Base-by-base conservation (phyloP, 2,797 vertebrate species). In the Netta rufina region DNA sequence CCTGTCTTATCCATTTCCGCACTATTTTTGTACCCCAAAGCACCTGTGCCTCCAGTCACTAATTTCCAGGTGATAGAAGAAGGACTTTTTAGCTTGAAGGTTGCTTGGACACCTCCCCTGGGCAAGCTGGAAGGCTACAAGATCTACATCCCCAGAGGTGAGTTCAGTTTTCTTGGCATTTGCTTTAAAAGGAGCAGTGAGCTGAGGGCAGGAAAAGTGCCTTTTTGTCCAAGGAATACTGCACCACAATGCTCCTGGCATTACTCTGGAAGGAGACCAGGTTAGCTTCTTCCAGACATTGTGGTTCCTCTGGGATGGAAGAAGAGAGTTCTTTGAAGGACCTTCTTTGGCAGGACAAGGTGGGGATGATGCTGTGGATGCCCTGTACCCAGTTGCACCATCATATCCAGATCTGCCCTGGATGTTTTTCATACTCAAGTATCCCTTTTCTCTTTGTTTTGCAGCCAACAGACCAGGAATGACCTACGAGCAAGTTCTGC, bases 61-160 rank as follows among this genome's bases (percentile, higher is more conserved):
- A 98, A 99, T 97, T 99, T 99, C 96, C 98, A 98, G 21, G 97
- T 99, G 60, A 97, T 98, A 33, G 99, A 99, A 88, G 98, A 98
- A 91, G 98, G 98, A 39, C 97, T 98, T 67, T 99, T 98, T 91
- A 98, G 98, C 66, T 97, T 99, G 74, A 97, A 93, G 86, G 96
- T 99, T 66, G 98, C 98, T 84, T 99, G 99, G 99, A 98, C 98
- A 2, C 95, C 97, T 62, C 98, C 98, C 2, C 84, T 97, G 11
- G 98, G 97, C 61, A 98, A 98, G 58, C 96, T 98, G 36, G 92
- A 98, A 17, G 98, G 98, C 81, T 99, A 98, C 96, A 99, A 98
- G 97, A 98, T 99, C 96, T 98, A 98, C 97, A 98, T 99, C 74
- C 98, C 98, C 11, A 98, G 98, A 98, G 96, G 99, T 99, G 96